Base-by-base conservation (phyloP, 2,113 vertebrate genomes). In the Leucosticte australis region DNA sequence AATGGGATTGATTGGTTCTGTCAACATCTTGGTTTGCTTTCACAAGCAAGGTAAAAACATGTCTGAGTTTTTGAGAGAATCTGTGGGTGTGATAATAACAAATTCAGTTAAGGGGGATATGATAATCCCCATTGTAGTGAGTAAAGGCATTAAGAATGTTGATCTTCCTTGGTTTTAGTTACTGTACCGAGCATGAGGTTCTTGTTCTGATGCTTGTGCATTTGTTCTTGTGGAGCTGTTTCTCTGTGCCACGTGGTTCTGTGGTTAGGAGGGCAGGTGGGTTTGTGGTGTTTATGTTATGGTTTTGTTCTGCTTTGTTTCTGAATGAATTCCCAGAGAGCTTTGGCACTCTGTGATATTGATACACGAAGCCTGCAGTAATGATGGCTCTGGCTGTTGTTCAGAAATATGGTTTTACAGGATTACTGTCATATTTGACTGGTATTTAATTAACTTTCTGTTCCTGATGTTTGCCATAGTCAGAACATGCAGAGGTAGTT, bases 351-450 rank as follows among this genome's bases (percentile, higher is more conserved):
- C 57, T 52, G 49, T 75, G 70, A 56, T 33, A 65, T 2, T 50
- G n/a, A 57, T 77, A 14, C 11, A 57, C 7, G 31, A 87, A 84
- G 23, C 44, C 28, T 62, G 69, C 78, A 50, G 59, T 68, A 56
- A 78, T 68, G 69, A 23, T 83, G 85, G 68, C 70, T 94, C 77
- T 95, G 81, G 57, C 83, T 94, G 69, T 78, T 94, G 35, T 60
- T 92, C 77, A 92, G 87, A 82, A 84, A 62, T 46, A 67, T 0
- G 12, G 9, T 53, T 91, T 87, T 75, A 71, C 33, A n/a, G n/a
- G 49, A 37, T 49, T 89, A 75, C 49, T 84, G 69, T 81, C 23
- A 13, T 67, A 75, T 70, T 84, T 73, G 56, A 46, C 53, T 56
- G 49, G 14, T 46, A 49, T 69, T 87, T 87, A 75, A 82, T 94